Evolutionary conservation across 2,888 invertebrate species (phyloP).

Genomic region (Drosophila pseudotakahashii): DNA sequence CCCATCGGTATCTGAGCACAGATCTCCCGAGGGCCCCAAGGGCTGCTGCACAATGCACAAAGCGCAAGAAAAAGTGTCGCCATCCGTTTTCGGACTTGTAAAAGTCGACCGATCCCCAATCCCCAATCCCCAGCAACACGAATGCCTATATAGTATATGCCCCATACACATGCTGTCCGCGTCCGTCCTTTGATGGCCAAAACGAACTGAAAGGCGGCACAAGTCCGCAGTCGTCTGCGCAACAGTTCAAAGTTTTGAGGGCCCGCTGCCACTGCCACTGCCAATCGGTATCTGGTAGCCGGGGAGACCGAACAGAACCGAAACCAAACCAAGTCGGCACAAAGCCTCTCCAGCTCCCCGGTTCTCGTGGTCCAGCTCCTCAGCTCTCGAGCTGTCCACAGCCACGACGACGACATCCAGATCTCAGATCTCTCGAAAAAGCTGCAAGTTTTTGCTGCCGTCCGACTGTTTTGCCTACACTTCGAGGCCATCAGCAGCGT

Average conservation of each 20-base stretch:
- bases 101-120: conserved; percentile 51
- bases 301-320: conserved; percentile 11
- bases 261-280: conserved; percentile 73
- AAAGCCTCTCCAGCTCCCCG: not conserved
- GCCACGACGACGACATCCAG: conserved; percentile 28
- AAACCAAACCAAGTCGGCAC: conserved; percentile 21
- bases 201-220: conserved; percentile 82
- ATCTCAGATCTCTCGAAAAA: conserved; percentile 58
- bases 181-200: conserved; percentile 71
- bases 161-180: conserved; percentile 42
- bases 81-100: conserved; percentile 56
- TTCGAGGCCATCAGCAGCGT: conserved; percentile 51
- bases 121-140: conserved; percentile 44
- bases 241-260: conserved; percentile 81
- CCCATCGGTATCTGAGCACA: conserved; percentile 22
- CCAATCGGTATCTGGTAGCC: conserved; percentile 65
- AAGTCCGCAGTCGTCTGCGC: conserved; percentile 81
- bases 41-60: conserved; percentile 60
- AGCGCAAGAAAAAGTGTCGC: conserved; percentile 73
- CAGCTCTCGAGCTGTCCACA: conserved; percentile 5
- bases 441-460: conserved; percentile 61
- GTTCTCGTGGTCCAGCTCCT: conserved; percentile 17
- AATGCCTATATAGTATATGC: conserved; percentile 41
- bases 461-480: conserved; percentile 49
- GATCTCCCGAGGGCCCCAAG: conserved; percentile 19